Evolutionary conservation across 2,797 vertebrate species (phyloP).

Genomic region (Triplophysa bombifrons): DNA sequence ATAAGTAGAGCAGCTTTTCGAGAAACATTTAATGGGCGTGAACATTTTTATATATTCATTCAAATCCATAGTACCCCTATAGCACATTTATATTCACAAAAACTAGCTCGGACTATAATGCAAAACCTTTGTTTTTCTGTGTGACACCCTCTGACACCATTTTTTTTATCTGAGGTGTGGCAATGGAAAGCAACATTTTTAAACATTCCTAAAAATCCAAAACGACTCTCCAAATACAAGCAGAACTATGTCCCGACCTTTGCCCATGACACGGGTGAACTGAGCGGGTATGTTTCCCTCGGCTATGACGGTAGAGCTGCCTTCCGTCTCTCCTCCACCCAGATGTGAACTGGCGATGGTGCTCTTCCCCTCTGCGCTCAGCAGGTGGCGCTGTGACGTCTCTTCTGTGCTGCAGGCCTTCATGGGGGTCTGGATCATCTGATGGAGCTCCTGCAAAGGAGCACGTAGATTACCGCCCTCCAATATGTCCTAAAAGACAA

Average conservation of each 20-base stretch:
- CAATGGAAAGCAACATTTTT: background rate
- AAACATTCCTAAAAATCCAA: constrained; percentile 8
- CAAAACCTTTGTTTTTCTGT: background rate
- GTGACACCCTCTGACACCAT: background rate
- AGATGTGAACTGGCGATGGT: constrained; percentile 80
- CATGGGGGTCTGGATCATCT: constrained; percentile 97
- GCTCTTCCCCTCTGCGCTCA: constrained; percentile 75
- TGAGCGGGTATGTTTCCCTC: constrained; percentile 93
- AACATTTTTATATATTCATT: background rate
- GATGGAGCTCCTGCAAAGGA: constrained; percentile 94
- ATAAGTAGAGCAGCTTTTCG: background rate
- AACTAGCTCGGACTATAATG: background rate
- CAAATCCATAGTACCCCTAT: background rate
- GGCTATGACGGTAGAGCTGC: constrained; percentile 77
- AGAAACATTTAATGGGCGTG: background rate
- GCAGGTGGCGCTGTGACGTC: constrained; percentile 76
- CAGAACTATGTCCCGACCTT: constrained; percentile 78
- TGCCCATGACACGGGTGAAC: constrained; percentile 98
- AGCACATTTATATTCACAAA: background rate
- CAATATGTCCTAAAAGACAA: constrained; percentile 84
- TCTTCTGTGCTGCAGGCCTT: constrained; percentile 84
- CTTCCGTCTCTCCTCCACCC: constrained; percentile 84
- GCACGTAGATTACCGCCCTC: constrained; percentile 90
- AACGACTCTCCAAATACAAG: background rate
- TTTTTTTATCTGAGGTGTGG: background rate